Base-by-base conservation (phyloP, 2,888 invertebrate species). In the Trissoscelio sp. region DNA sequence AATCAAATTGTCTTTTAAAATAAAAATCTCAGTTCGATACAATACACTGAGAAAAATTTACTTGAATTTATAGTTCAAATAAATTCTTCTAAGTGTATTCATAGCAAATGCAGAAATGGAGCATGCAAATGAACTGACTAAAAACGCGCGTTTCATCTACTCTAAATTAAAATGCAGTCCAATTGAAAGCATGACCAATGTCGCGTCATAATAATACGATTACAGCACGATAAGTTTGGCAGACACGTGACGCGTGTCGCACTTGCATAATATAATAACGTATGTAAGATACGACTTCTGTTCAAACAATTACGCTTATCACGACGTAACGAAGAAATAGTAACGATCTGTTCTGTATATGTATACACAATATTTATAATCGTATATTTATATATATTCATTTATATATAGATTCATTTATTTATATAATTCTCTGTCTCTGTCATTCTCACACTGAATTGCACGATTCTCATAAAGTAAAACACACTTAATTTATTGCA, bases 281-380 rank as follows among this genome's bases (percentile, higher is more conserved):
- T 44, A 60, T 42, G 31, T 31, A 14, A 44, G 24, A 53, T 53
- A 39, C 39, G 37, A 16, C 31, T 58, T 18, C 51, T 73, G 51
- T 62, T 69, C 24, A 78, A 78, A 77, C 55, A 69, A 78, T 39
- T 62, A 72, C 72, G 66, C 79, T 60, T 72, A 72, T 67, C 72
- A 66, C 67, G 46, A 73, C 18, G 73, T 67, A 79, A 79, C 79
- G 67, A 73, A 79, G 79, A 73, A 72, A 79, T 73, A 79, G 66
- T 73, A 79, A 79, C 66, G 58, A 72, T 72, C 60, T 66, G 55
- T 57, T 72, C 55, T 78, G 62, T 64, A 55, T 62, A 78, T 64
- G 72, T 72, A 67, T 57, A 67, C 67, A 67, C 64, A 74, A 53
- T 73, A 72, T 72, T 72, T 58, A 72, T 73, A 62, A 31, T 31